Base-by-base conservation (phyloP, 2,888 invertebrate species). In the Brachypterus glaber region DNA sequence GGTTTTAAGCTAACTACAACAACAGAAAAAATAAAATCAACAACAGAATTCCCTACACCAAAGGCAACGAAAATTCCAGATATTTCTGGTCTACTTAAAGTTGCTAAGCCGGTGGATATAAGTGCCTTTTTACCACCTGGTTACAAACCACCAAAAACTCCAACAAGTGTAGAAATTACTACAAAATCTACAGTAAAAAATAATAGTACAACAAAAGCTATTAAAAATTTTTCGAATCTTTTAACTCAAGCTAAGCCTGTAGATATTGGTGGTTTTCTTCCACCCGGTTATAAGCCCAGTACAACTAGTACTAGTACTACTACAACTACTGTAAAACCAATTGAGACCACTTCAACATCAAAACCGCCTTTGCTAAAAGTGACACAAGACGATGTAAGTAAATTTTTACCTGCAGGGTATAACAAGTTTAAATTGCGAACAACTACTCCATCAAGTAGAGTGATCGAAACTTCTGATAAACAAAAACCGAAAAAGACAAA, bases 261-360 rank as follows among this genome's bases (percentile, higher is more conserved):
- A 47, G 74, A 77, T 49, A 51, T 77, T 1, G 72, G 68, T 48
- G 72, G 76, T 48, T 69, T 82, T 33, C 62, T 82, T 42, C 82
- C 82, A 11, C 72, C 77, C 8, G 79, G 77, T 3, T 84, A 73
- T 51, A 81, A 79, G 49, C 38, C 12, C 39, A 26, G 32, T 16
- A 34, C 42, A 30, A 7, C 39, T 37, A 21, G 21, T 21, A 21
- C 7, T 4, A 9, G 8, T 27, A 4, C 7, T 9, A 9, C 7
- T 4, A 27, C 4, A 11, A 27, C 12, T 5, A 9, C 27, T 5
- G 27, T 27, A 9, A 11, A 11, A 27, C 27, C 7, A 11, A 27
- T 9, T 21, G 12, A 27, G 7, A 5, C 7, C 8, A 9, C 5
- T 7, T n/a, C n/a, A n/a, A n/a, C n/a, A n/a, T n/a, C n/a, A n/a